Percentiles rank a stretch among this genome's conserved stretches.
These are phyloP conservation scores for Actenoides lindsayi DNA, from an alignment of 2,113 vertebrate species.

Conservation along the genomic window DNA sequence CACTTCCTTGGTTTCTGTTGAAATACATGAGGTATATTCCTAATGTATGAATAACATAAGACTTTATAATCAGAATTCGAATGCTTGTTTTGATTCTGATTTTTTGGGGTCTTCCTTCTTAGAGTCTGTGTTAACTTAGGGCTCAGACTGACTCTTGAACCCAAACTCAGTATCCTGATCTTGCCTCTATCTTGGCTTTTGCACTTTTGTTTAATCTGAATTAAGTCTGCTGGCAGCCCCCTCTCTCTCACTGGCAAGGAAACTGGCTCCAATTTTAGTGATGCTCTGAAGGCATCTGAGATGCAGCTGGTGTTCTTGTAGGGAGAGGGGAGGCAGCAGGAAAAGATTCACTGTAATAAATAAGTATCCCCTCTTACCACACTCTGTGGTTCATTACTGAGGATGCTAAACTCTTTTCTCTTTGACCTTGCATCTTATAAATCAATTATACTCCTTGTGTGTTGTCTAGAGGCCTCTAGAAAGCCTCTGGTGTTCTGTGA, in stretches of 20 bases:
- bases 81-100: neutral
- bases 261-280: neutral
- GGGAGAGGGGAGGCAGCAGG: neutral
- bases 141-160: neutral
- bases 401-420: neutral
- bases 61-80: neutral
- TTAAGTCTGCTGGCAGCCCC: neutral
- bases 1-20: neutral
- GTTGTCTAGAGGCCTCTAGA: neutral
- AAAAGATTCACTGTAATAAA: neutral
- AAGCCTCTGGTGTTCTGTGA: neutral
- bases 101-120: neutral
- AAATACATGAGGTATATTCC: neutral
- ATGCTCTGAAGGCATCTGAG: neutral
- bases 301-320: neutral
- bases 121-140: neutral
- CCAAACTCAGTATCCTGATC: neutral
- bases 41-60: neutral
- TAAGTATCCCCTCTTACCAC: neutral
- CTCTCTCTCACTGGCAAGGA: neutral
- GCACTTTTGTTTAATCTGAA: neutral
- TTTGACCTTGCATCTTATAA: neutral
- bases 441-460: neutral
- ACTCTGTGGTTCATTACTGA: neutral
- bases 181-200: neutral